A percentile compares a stretch with the other conserved stretches of the same genome.
Evolutionary conservation across 2,113 vertebrate genomes (phyloP).

Genomic region (Neotragus pygmaeus): DNA sequence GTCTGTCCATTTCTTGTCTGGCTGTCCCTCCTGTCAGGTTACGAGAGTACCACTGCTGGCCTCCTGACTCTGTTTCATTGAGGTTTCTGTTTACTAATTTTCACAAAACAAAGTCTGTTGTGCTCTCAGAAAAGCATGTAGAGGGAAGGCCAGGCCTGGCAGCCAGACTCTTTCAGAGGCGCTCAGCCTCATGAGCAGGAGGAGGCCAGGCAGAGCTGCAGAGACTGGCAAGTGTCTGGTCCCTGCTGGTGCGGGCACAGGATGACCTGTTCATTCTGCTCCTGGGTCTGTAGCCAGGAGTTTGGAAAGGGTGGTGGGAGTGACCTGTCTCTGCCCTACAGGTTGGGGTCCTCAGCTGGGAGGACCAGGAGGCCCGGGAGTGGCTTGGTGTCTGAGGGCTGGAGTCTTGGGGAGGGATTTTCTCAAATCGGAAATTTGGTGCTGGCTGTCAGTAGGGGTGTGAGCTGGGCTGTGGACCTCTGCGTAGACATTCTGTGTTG

Average conservation of each 20-base stretch:
- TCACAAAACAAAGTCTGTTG: background rate
- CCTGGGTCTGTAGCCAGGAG: background rate
- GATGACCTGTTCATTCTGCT: background rate
- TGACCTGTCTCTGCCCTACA: background rate
- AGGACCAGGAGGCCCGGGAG: fast-evolving
- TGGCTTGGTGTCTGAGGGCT: background rate
- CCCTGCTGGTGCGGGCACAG: background rate
- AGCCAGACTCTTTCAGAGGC: background rate
- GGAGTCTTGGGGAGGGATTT: background rate
- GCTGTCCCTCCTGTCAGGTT: background rate
- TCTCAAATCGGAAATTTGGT: background rate
- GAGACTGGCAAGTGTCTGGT: too few species aligned
- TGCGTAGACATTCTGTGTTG: background rate
- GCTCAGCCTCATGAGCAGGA: background rate
- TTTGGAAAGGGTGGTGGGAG: background rate
- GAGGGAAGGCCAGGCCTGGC: background rate
- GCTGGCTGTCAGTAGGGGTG: background rate
- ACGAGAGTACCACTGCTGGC: background rate
- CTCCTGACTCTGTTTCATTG: background rate
- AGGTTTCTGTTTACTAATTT: background rate
- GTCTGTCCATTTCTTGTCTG: background rate
- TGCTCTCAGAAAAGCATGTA: background rate
- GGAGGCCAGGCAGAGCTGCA: background rate
- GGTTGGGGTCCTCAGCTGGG: background rate
- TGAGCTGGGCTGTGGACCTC: background rate